Evolutionary conservation across 2,797 vertebrate species (phyloP), one percentile per base, ranked within the genome.

Genomic region (Arremon aurantiirostris): DNA sequence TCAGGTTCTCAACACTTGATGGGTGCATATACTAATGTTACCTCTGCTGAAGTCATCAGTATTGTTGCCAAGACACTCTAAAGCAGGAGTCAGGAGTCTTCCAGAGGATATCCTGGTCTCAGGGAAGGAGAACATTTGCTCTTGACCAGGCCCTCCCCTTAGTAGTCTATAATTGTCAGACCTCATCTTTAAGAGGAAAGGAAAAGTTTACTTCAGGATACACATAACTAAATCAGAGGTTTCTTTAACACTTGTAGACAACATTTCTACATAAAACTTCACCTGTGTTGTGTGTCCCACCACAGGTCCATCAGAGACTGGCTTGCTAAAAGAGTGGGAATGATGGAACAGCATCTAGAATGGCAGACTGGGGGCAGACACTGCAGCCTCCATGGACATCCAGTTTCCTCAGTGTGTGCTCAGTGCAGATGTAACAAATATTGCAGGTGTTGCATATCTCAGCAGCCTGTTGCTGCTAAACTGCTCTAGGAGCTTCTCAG

Each of bases 301-400:
- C 16, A 28, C 16, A 41, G 15, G 7, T 44, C 64, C 11, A 2
- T 9, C 16, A 17, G 47, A 2, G 22, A 21, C n/a, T 44, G 24
- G 8, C 59, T 44, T 63, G 59, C 28, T 80, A 4, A 34, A 69
- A 28, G 8, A 23, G 8, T 8, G 7, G 35, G 34, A 83, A 61
- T 4, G 3, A 16, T 53, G 8, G 35, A 49, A 12, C 2, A 49
- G 15, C 1, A 5, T 50, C 18, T 8, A 3, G 37, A 37, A 20
- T 34, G 41, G 37, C 3, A 16, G 18, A 26, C 41, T 8, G 2
- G 4, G 15, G 23, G 19, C 9, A 11, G 41, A 16, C 8, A 22
- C 16, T 24, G 28, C 50, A 83, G 59, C 35, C 37, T 68, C 35
- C 22, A 12, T 3, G 63, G 73, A 56, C 24, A 44, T 21, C 10